Base-by-base conservation (phyloP, 2,888 invertebrate species). In the Ommatoiulus sabulosus region DNA sequence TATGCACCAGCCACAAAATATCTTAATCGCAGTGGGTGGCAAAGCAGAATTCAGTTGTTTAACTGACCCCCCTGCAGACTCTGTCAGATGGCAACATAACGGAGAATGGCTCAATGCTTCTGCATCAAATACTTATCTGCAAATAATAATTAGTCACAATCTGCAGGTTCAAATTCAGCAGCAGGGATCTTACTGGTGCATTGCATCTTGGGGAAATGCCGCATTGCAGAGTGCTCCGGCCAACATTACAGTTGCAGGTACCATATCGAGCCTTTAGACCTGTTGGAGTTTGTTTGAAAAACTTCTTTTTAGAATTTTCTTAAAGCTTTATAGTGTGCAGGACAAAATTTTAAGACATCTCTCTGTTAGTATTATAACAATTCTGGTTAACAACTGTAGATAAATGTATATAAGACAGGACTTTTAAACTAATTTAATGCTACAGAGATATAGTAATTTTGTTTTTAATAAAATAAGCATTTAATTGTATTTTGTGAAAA, bases 191-290 rank as follows among this genome's bases (percentile, higher is more conserved):
- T 89, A 89, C 43, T 80, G 84, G 48, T 89, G 89, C n/a, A 12
- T 89, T 43, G 87, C 87, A 7, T 43, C 24, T 24, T 89, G 87
- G 87, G 80, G 57, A 20, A 43, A 46, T 24, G 89, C 87, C 1
- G 87, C 87, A 17, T 43, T 89, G 4, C 57, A 24, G n/a, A 87
- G 87, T 43, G 20, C 8, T 24, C 48, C 80, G n/a, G 87, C 89
- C 44, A 89, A 89, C 84, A 44, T 89, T 43, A 80, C 89, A 3
- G 2, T 89, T n/a, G 72, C 89, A 63, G 87, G 89, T 89, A 87
- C 35, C 35, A 35, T 35, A 35, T 48, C 48, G 48, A 48, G 12
- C 48, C 0, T 48, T 48, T 10, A 48, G 48, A 10, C 12, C 3
- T 48, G 35, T 35, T 2, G 35, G 35, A 35, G 35, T 35, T 35